Evolutionary conservation across 2,888 invertebrate species (phyloP), one percentile per base, ranked within the genome.

Genomic region (Rosalia funebris): DNA sequence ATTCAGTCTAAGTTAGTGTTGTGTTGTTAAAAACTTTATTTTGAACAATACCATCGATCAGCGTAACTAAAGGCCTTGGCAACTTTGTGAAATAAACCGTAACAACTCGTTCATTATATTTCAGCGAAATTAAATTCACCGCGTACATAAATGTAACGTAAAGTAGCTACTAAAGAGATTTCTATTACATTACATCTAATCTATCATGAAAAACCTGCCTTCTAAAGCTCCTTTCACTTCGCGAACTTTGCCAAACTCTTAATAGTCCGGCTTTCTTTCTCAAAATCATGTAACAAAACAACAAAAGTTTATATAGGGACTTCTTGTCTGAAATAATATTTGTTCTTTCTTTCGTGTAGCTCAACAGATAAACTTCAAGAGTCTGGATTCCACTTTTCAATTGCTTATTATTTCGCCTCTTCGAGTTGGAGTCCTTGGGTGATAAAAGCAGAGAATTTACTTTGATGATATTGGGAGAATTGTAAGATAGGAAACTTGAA

Each of bases 401-500:
- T 16, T 15, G 31, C 46, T 20, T 14, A 44, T 19, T 46, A 16
- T 32, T 16, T 46, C 2, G 12, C 7, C 9, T 7, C 12, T 14
- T 15, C 14, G 32, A 15, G 1, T 7, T 32, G 3, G 16, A 32
- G 14, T 16, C 4, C 15, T 46, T 16, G 3, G 15, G 7, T 10
- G 10, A 4, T 5, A 32, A 14, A 10, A 15, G 32, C 4, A 16
- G 16, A 14, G 11, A 32, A 46, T 32, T n/a, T 14, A 32, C 16
- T 46, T 16, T 7, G 32, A 46, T 46, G 15, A 15, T 31, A 32
- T 46, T 46, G 32, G 16, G 32, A 46, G 25, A 16, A 31, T 25
- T 4, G 16, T 3, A 25, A 25, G 0, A 20, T n/a, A 46, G 4
- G 32, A 32, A 32, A 46, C 19, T 44, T 25, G n/a, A 32, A 12